Base-by-base conservation (phyloP, 2,113 vertebrate species). In the Gambusia affinis region DNA sequence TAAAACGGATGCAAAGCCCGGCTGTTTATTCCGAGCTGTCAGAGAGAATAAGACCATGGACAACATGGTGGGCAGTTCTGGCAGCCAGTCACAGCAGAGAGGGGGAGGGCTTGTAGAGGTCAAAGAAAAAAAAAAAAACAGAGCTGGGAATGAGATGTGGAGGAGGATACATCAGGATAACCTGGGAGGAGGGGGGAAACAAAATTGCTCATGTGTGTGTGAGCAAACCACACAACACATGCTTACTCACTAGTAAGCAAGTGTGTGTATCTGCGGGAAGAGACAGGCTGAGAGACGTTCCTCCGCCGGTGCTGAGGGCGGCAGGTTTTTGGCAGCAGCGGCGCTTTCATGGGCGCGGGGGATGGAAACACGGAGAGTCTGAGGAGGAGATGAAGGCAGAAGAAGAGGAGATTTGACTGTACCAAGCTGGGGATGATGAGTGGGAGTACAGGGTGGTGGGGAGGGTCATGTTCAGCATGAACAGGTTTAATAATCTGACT, bases 281-380 rank as follows among this genome's bases (percentile, higher is more conserved):
- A 81, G 75, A 79, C 65, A 60, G 73, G 76, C 67, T 61, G 70
- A 76, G 65, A 84, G 75, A 84, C 67, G 30, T 72, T 75, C 64
- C 70, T 86, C 73, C 29, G 35, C 82, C 69, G 63, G 35, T 70
- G 82, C 86, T 84, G 88, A 89, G 79, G 86, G 86, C 80, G 82
- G 90, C 78, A 76, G 75, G 73, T 69, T 89, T 88, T 88, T 84
- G 88, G 81, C 86, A 81, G 72, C 67, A 79, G 73, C 73, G 54
- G 75, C 19, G 60, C 31, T 81, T 81, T 81, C 17, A 35, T 75
- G 80, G 67, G 67, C 6, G 54, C 51, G 22, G 75, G 29, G 72
- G n/a, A 62, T 73, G 54, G 72, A 63, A 37, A 61, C 71, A 62
- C 44, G 35, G 33, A 67, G 75, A 60, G 63, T 70, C 0, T 10